These are phyloP conservation scores for Plutomurus gul DNA, from an alignment of 1,140 invertebrate genomes.

Conservation along the genomic window DNA sequence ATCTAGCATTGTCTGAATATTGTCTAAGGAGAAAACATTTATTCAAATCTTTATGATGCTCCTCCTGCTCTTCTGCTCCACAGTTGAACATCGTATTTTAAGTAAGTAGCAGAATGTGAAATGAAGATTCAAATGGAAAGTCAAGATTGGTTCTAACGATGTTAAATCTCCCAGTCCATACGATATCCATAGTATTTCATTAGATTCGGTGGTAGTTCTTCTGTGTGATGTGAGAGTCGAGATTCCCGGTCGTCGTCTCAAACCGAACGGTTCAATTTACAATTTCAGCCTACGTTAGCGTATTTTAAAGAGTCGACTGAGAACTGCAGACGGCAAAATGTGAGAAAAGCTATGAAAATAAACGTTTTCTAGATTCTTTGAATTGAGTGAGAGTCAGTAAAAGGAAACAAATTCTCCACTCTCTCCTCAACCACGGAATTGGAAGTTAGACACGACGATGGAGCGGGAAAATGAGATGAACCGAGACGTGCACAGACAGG, in stretches of 20 bases:
- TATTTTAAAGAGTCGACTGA: neutral
- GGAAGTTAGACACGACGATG: neutral
- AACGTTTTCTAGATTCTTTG: neutral
- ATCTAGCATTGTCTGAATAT: neutral
- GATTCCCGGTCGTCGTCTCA: too few relatives aligned
- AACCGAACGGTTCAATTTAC: too few relatives aligned
- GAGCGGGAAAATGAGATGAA: neutral
- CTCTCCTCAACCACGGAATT: conserved; percentile 5
- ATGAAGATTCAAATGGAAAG: too few relatives aligned
- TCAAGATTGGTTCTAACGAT: too few relatives aligned
- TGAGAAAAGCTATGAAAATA: neutral
- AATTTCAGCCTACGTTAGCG: neutral
- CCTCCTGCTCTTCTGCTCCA: neutral
- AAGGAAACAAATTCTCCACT: neutral
- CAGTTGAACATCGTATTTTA: too few relatives aligned
- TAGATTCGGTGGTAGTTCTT: too few relatives aligned
- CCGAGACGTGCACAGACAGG: neutral
- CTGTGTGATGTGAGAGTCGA: too few relatives aligned
- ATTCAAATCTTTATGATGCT: neutral
- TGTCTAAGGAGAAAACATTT: neutral
- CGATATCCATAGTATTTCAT: too few relatives aligned
- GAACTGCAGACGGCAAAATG: too few relatives aligned
- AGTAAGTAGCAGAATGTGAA: too few relatives aligned
- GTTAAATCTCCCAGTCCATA: too few relatives aligned
- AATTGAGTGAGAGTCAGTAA: neutral